These are phyloP conservation scores for Habropoda laboriosa DNA, from an alignment of 1,140 invertebrate species.

Conservation along the genomic window DNA sequence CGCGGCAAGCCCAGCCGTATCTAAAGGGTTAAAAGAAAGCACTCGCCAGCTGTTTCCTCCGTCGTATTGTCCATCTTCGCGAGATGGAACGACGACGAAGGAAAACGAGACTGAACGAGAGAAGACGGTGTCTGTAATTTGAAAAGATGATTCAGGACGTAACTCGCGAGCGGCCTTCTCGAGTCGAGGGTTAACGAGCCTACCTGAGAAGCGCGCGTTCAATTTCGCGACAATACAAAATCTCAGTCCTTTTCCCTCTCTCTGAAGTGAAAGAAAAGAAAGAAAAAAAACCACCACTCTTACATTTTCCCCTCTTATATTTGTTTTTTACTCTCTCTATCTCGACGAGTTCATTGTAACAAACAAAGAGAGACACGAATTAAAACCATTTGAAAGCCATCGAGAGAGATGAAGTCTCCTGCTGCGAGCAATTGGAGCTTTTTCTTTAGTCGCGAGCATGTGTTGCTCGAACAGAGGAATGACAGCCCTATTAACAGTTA, in stretches of 20 bases:
- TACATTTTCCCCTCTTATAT: background rate
- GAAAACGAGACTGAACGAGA: background rate
- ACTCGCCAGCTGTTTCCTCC: background rate
- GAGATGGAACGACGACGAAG: background rate
- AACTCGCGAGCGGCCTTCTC: background rate
- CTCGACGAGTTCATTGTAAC: background rate
- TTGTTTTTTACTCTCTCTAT: background rate
- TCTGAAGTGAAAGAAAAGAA: too few species aligned
- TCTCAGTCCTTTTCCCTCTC: background rate
- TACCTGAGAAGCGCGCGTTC: background rate
- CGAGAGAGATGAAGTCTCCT: slow-evolving; percentile 4
- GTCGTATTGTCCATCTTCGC: background rate
- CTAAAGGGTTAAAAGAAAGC: too few species aligned
- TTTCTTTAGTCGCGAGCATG: slow-evolving; percentile 16
- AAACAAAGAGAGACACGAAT: background rate
- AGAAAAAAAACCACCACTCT: too few species aligned
- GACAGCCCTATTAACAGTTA: slow-evolving; percentile 52
- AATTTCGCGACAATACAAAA: background rate
- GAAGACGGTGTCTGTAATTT: background rate
- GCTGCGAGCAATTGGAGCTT: slow-evolving; percentile 21
- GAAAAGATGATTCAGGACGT: background rate
- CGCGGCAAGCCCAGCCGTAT: too few species aligned
- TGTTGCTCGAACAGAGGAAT: slow-evolving; percentile 34
- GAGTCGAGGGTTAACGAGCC: background rate
- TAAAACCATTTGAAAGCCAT: background rate